phyloP scores from a whole-genome alignment of 2,113 vertebrate genomes.

The Nicator chloris region DNA sequence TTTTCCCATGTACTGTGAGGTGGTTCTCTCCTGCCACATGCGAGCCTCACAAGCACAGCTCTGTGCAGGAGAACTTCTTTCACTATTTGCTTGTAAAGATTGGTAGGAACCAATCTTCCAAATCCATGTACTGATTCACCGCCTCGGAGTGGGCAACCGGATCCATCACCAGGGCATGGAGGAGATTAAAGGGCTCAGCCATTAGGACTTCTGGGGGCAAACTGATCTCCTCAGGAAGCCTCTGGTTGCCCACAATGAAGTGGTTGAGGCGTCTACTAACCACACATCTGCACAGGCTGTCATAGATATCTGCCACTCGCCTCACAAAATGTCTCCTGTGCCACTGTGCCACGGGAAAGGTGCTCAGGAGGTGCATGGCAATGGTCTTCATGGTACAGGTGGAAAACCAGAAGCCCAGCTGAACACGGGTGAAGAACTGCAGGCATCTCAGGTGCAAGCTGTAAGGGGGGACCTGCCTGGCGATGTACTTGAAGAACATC shows the following conservation, averaged over 20 bases:
- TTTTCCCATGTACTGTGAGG: fast-evolving
- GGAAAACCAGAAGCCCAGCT: too few relatives aligned
- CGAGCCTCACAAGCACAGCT: neutral
- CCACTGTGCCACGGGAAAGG: fast-evolving
- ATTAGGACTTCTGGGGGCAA: neutral
- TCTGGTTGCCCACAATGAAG: too few relatives aligned
- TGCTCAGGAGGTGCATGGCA: too few relatives aligned
- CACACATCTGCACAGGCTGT: fast-evolving
- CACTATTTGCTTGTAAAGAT: fast-evolving
- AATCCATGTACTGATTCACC: fast-evolving
- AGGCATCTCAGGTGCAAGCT: too few relatives aligned
- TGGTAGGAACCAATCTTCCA: fast-evolving
- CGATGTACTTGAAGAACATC: neutral
- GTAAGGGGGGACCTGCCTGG: too few relatives aligned
- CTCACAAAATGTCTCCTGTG: neutral
- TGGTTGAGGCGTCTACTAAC: too few relatives aligned
- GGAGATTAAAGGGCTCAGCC: fast-evolving
- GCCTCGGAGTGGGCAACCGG: fast-evolving
- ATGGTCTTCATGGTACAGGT: too few relatives aligned
- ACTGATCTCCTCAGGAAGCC: too few relatives aligned
- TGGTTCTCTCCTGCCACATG: fast-evolving
- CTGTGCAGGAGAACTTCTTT: neutral
- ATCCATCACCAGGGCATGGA: neutral
- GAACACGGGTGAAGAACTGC: too few relatives aligned
- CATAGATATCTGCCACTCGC: neutral